phyloP scores from a whole-genome alignment of 2,888 invertebrate species.

The Heliconius charithonia region DNA sequence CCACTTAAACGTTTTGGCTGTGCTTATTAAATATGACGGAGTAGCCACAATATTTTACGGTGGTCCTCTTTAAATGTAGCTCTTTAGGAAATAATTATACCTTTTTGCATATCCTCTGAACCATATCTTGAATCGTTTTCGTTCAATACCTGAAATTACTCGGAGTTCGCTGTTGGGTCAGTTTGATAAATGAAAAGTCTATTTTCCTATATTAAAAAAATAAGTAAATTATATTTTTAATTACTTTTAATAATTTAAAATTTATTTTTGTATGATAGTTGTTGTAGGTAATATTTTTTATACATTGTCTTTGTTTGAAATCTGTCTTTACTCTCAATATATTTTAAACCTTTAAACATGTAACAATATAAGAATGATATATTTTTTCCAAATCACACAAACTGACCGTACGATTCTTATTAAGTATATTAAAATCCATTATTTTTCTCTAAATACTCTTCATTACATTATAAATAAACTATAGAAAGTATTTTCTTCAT shows the following conservation, averaged over 20 bases:
- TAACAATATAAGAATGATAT: neutral
- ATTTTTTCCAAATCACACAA: constrained; percentile 15
- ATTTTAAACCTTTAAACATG: neutral
- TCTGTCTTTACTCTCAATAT: neutral
- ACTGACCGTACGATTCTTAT: constrained; percentile 22
- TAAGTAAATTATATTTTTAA: neutral
- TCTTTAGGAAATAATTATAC: constrained; percentile 64
- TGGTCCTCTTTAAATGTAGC: constrained; percentile 53
- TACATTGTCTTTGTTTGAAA: constrained; percentile 4
- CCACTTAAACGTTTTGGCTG: constrained; percentile 79
- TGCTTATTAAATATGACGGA: constrained; percentile 69
- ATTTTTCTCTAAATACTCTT: constrained; percentile 17
- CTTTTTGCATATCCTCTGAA: constrained; percentile 54
- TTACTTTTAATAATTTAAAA: neutral
- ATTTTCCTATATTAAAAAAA: neutral
- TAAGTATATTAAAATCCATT: constrained; percentile 21
- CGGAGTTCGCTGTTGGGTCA: constrained; percentile 16
- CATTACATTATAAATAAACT: constrained; percentile 15
- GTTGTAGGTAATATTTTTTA: constrained; percentile 8
- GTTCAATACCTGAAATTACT: neutral
- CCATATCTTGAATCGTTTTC: constrained; percentile 40
- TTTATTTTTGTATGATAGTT: constrained; percentile 5
- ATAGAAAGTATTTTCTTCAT: constrained; percentile 20
- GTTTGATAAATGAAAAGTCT: neutral
- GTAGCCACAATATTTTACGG: constrained; percentile 58